phyloP scores from a whole-genome alignment of 2,888 invertebrate species.

The Serripes groenlandicus region DNA sequence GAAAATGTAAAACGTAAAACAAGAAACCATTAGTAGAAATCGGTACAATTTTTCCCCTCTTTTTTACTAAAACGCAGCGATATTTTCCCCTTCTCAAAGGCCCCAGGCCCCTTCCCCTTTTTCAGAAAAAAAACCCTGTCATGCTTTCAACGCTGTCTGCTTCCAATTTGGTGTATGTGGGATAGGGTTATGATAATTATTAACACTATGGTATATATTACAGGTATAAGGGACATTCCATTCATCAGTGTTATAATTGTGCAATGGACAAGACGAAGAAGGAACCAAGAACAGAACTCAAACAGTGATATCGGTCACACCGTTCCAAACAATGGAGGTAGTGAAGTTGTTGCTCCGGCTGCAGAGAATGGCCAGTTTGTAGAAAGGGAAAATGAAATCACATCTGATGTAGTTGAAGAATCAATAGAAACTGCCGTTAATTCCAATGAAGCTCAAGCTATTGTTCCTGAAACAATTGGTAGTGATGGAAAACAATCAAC shows the following conservation, averaged over 20 bases:
- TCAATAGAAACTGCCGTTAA: neutral
- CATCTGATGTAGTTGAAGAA: neutral
- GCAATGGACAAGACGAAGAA: constrained; percentile 72
- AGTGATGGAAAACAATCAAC: too few species aligned
- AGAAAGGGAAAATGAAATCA: neutral
- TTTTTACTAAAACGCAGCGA: too few species aligned
- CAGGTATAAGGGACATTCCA: constrained; percentile 90
- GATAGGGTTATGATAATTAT: neutral
- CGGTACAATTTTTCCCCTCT: too few species aligned
- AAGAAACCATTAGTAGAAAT: too few species aligned
- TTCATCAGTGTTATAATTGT: constrained; percentile 81
- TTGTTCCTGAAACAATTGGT: neutral
- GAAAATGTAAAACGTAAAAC: too few species aligned
- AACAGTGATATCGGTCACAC: neutral
- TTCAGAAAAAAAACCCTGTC: too few species aligned
- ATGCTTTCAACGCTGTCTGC: too few species aligned
- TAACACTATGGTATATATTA: constrained; percentile 5
- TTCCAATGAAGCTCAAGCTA: neutral
- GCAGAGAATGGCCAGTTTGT: neutral
- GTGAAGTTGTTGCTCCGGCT: neutral
- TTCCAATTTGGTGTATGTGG: neutral
- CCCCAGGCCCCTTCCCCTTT: too few species aligned
- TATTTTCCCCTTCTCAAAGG: too few species aligned
- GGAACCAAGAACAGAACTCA: neutral
- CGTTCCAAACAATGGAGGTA: neutral